Percentiles rank a stretch among this genome's conserved stretches.
Evolutionary conservation across 2,113 vertebrate species (phyloP).

Genomic region (Eretmochelys imbricata): DNA sequence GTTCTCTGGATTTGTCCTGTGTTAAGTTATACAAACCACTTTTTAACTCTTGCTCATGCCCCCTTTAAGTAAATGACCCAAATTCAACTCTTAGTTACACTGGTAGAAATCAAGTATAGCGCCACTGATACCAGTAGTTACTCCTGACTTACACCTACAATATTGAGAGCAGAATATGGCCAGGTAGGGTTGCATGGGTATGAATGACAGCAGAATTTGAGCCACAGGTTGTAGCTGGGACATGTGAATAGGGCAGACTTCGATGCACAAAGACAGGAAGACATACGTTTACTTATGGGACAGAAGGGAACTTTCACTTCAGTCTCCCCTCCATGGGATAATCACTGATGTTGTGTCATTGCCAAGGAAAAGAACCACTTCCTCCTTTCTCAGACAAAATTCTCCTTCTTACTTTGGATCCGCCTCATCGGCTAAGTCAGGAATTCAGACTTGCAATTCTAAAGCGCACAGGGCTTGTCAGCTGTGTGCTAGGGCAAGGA

Average conservation of each 20-base stretch:
- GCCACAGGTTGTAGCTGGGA: background rate
- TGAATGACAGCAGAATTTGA: background rate
- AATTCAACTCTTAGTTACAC: background rate
- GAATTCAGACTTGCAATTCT: background rate
- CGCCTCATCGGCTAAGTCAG: background rate
- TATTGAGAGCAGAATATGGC: background rate
- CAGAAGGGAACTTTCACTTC: background rate
- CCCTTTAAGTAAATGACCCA: background rate
- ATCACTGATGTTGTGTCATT: background rate
- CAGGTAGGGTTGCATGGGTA: rapidly evolving
- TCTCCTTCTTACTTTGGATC: background rate
- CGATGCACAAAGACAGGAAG: background rate
- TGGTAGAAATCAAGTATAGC: background rate
- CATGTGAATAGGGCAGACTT: rapidly evolving
- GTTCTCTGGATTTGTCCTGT: background rate
- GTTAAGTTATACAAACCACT: background rate
- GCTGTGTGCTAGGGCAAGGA: background rate
- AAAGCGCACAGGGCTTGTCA: background rate
- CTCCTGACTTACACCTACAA: background rate
- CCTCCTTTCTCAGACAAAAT: background rate
- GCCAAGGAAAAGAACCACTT: background rate
- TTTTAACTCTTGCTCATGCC: background rate
- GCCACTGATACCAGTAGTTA: background rate
- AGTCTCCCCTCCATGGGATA: background rate
- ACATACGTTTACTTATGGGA: background rate